Evolutionary conservation across 2,888 invertebrate genomes (phyloP).

Genomic region (Nemurella pictetii): DNA sequence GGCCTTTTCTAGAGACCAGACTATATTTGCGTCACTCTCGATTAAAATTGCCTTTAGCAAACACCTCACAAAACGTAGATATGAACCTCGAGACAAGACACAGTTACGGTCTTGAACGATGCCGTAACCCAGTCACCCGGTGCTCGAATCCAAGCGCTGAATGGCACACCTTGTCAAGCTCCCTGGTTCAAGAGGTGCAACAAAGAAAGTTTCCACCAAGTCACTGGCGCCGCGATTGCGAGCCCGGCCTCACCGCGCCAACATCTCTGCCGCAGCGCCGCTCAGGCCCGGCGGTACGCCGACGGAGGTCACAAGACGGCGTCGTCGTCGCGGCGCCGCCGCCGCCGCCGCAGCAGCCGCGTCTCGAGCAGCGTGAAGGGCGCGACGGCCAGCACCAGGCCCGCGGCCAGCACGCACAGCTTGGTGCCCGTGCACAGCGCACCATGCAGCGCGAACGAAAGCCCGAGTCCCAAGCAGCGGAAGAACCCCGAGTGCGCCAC

Average conservation of each 20-base stretch:
- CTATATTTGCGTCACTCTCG: too few species aligned
- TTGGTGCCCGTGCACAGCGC: constrained; percentile 61
- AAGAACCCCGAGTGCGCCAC: constrained; percentile 59
- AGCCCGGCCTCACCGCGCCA: neutral
- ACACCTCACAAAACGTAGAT: too few species aligned
- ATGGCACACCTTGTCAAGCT: too few species aligned
- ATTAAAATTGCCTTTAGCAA: too few species aligned
- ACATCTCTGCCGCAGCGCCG: too few species aligned
- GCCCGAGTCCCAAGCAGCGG: constrained; percentile 61
- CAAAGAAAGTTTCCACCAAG: too few species aligned
- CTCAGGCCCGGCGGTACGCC: neutral
- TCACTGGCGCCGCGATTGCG: neutral
- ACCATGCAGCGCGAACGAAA: constrained; percentile 67
- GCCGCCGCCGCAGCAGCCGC: constrained; percentile 51
- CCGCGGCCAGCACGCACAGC: constrained; percentile 54
- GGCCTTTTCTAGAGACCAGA: too few species aligned
- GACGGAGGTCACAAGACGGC: neutral
- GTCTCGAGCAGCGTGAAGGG: constrained; percentile 60
- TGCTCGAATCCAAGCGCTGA: too few species aligned
- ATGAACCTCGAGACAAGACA: too few species aligned
- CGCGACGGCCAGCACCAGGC: constrained; percentile 57
- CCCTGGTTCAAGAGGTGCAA: too few species aligned
- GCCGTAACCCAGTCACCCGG: too few species aligned
- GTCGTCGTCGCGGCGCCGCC: constrained; percentile 33
- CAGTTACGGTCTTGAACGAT: too few species aligned